Conservation (phyloP, 2,797 vertebrate species). For the Distichodus sexfasciatus region DNA sequence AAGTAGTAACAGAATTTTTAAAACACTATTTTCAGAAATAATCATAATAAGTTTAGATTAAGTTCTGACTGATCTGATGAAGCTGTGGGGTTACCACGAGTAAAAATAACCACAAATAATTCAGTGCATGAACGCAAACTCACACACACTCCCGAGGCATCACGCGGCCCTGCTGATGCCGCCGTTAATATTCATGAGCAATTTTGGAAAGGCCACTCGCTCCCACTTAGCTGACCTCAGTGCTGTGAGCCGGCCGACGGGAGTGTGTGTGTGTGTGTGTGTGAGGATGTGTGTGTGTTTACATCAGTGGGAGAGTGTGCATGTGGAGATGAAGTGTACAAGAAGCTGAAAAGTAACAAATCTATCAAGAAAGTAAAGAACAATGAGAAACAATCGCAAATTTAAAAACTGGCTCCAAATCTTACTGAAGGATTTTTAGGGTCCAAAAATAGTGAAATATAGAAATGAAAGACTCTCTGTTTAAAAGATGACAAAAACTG, state of each 20-base stretch:
- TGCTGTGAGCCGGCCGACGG: neutral
- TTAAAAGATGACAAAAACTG: no score
- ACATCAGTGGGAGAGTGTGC: neutral
- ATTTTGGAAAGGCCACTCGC: slow-evolving; percentile 5
- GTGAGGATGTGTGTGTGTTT: neutral
- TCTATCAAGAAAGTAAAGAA: neutral
- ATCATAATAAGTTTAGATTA: no score
- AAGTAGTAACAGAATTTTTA: no score
- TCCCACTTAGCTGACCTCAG: neutral
- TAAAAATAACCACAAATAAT: slow-evolving; percentile 31
- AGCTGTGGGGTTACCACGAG: neutral
- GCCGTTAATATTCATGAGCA: slow-evolving; percentile 36
- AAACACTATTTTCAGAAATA: no score
- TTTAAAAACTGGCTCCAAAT: no score
- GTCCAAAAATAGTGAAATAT: no score
- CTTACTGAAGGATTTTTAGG: no score
- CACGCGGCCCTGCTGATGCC: neutral
- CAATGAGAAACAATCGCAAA: no score
- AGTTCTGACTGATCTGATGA: no score
- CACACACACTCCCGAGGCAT: neutral
- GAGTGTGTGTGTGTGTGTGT: neutral
- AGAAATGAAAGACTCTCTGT: no score
- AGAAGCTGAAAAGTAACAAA: neutral
- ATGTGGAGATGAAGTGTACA: neutral
- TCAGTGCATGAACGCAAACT: neutral